Base-by-base conservation (phyloP, 2,113 vertebrate genomes). In the Prolemur simus region DNA sequence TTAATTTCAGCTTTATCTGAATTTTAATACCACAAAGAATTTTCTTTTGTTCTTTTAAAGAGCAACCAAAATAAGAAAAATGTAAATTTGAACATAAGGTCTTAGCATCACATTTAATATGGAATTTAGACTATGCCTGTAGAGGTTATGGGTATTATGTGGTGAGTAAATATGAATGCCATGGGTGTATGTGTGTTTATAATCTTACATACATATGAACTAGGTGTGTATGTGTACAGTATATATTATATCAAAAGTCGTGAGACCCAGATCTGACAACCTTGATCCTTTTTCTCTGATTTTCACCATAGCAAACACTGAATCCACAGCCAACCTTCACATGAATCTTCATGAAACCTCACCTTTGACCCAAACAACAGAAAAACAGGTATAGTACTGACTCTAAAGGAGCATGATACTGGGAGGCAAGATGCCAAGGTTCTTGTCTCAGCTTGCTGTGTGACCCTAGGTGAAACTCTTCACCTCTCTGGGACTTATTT, bases 1-100 rank as follows among this genome's bases (percentile, higher is more conserved):
- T 98, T 95, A 94, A 96, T 98, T 97, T 95, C 54, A 78, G 80
- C 60, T 90, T 87, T 92, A 80, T 92, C 93, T 98, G 93, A 97
- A 92, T 92, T 95, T 95, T 87, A 77, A 68, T 64, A 81, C 80
- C 87, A 78, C 77, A 85, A 97, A 96, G 87, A 84, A 96, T 88
- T 93, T 87, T 66, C 66, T 94, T 93, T 97, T 96, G 74, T 95
- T 66, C 64, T 96, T 91, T 91, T 71, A 89, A 97, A 91, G 14
- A 97, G 58, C 82, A 96, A 87, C 56, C 25, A 63, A 95, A 96
- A 94, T 39, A 91, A 91, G 49, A 83, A 89, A 86, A 93, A 37
- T 56, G 60, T 12, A 86, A 80, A 87, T 91, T 60, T 87, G 23
- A 74, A 45, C 76, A 54, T 84, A 84, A 96, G 47, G 60, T 89